Base-by-base conservation (phyloP, 2,888 invertebrate genomes). In the Parnassius orleans region DNA sequence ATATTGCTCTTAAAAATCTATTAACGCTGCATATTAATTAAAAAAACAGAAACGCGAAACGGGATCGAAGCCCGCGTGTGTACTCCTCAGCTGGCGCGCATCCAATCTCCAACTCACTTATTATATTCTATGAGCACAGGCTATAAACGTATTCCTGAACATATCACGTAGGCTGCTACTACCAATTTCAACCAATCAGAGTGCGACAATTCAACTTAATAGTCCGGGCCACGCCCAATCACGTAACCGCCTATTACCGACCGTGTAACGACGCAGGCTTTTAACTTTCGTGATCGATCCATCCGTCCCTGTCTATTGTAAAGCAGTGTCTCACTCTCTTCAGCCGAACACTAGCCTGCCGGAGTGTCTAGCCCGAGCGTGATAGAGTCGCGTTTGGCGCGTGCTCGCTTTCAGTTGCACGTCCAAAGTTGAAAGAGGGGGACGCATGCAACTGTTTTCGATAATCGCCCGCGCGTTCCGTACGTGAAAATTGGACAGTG, bases 211-310 rank as follows among this genome's bases (percentile, higher is more conserved):
- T 89, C 90, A 87, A 88, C 88, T 90, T 90, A 91, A 91, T 91
- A 90, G 90, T 79, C 79, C 67, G 80, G 74, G 85, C 92, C 92
- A 91, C 92, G 91, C 92, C 92, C 90, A 81, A 84, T 90, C 91
- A 91, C 91, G 91, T 91, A 90, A 87, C 91, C 91, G 90, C 91
- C 91, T 91, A 91, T 91, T 91, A 90, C 90, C 86, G 87, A 79
- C 85, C 86, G 89, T 88, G 87, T 90, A 89, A 90, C 90, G 89
- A 89, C 86, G 89, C 84, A 90, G 90, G 86, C 90, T 90, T 90
- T 91, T 90, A 90, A 90, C 87, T 88, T 76, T 66, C 90, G 87
- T 82, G 88, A 84, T 88, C 90, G 90, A 90, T 81, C 81, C 81
- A 79, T 78, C 76, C 69, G 71, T 83, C 81, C 76, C 73, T 69